phyloP scores from a whole-genome alignment of 2,797 vertebrate genomes.

The Muscicapa comitata region DNA sequence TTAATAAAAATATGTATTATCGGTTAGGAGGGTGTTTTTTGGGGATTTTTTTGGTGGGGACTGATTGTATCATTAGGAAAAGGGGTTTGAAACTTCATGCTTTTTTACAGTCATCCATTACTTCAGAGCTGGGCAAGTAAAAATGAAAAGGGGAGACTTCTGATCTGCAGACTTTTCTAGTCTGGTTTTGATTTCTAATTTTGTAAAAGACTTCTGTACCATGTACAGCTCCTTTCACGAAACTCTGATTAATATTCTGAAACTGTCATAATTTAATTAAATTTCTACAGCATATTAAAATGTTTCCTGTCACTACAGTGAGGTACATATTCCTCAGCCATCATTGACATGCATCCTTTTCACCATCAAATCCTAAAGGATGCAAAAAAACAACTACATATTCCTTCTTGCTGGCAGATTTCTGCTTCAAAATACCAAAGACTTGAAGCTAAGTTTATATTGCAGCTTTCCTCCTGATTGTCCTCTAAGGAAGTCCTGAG shows the following conservation, averaged over 20 bases:
- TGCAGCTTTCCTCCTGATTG: not conserved
- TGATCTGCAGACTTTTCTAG: not conserved
- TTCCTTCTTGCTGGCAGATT: not conserved
- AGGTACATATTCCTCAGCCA: not conserved
- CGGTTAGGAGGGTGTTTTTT: accelerated
- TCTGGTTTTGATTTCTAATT: not conserved
- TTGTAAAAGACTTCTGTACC: not conserved
- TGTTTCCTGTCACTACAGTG: not conserved
- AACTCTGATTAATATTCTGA: not conserved
- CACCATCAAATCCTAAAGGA: not conserved
- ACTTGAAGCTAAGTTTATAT: not conserved
- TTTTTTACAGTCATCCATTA: not conserved
- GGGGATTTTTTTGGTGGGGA: not conserved
- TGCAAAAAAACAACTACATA: not conserved
- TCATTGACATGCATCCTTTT: accelerated
- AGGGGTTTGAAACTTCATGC: not conserved
- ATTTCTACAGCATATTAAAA: not conserved
- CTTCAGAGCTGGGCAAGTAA: not conserved
- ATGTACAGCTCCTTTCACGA: not conserved
- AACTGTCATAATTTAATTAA: not conserved
- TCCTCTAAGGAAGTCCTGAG: not conserved
- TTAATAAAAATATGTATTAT: accelerated
- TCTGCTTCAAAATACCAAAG: not conserved
- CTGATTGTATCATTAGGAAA: not conserved
- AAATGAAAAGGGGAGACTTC: not conserved